phyloP scores from a whole-genome alignment of 2,888 invertebrate species.

The Nipponacmea schrenckii region DNA sequence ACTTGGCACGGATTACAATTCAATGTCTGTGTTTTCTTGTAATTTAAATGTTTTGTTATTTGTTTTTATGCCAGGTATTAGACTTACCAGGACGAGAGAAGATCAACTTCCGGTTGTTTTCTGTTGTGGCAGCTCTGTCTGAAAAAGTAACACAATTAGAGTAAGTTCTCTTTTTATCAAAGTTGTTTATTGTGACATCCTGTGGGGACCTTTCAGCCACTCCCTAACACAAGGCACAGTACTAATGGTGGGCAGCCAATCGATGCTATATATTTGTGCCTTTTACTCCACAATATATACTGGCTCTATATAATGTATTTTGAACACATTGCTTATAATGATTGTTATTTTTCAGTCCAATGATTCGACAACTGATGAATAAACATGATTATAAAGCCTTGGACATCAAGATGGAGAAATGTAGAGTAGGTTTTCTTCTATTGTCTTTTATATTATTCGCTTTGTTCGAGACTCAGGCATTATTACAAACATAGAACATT shows the following conservation, averaged over 20 bases:
- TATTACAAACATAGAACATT: too few species aligned
- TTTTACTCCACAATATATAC: too few species aligned
- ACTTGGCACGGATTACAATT: too few species aligned
- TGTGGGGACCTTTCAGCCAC: too few species aligned
- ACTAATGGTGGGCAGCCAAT: too few species aligned
- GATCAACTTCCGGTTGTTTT: conserved; percentile 63
- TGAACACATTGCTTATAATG: too few species aligned
- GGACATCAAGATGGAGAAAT: conserved; percentile 64
- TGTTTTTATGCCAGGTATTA: conserved; percentile 52
- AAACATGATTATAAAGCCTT: conserved; percentile 65
- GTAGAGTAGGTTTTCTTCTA: conserved; percentile 51
- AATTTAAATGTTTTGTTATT: background rate
- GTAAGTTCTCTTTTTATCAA: conserved; percentile 52
- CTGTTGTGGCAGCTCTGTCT: conserved; percentile 64
- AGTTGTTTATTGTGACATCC: too few species aligned
- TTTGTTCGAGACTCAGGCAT: too few species aligned
- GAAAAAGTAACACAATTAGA: conserved; percentile 66
- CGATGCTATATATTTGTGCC: too few species aligned
- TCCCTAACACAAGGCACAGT: too few species aligned
- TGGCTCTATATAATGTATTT: too few species aligned
- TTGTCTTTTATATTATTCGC: background rate
- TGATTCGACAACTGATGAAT: conserved; percentile 63
- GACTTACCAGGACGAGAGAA: conserved; percentile 63
- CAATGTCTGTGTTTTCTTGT: too few species aligned
- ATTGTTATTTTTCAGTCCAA: conserved; percentile 62